Evolutionary conservation across 2,888 invertebrate genomes (phyloP), one percentile per base, ranked within the genome.

Genomic region (Lapara coniferarum): DNA sequence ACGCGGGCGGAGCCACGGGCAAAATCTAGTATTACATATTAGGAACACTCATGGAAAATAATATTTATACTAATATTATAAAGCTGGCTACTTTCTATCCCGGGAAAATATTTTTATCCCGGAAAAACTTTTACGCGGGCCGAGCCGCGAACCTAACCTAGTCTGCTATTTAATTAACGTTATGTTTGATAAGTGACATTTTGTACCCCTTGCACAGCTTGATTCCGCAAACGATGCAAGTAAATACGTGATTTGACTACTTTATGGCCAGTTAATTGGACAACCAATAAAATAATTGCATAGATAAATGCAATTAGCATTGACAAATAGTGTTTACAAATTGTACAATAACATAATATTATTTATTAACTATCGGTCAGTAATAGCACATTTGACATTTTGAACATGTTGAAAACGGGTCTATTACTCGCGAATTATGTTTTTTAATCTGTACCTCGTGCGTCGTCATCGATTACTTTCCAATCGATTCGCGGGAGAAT

Each of bases 381-480:
- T 46, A 63, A 63, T 63, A 46, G 46, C 49, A 49, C 16, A 46
- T 63, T 49, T 63, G 63, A 63, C 63, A 63, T 63, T 63, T 63
- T 49, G 19, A 46, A 49, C 19, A 49, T 63, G 63, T 49, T 25
- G 63, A 63, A 49, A 63, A 63, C 63, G 16, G 13, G 46, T 19
- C 19, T 46, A 63, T 63, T 25, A 63, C 6, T 16, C 46, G 46
- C 59, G 12, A 19, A 63, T 63, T 63, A 63, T 63, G 49, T 63
- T 49, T 56, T 56, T 63, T 63, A 49, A 63, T 63, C 63, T 49
- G 8, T 63, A 49, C 13, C 63, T 49, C 49, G 63, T 63, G 63
- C 63, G 12, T 19, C 46, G 49, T 63, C 49, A 63, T 63, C 63
- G 63, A 63, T 49, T 63, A 63, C 63, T 63, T 63, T 63, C 63